These are phyloP conservation scores for Lordiphosa clarofinis DNA, from an alignment of 1,140 invertebrate genomes.

Conservation along the genomic window DNA sequence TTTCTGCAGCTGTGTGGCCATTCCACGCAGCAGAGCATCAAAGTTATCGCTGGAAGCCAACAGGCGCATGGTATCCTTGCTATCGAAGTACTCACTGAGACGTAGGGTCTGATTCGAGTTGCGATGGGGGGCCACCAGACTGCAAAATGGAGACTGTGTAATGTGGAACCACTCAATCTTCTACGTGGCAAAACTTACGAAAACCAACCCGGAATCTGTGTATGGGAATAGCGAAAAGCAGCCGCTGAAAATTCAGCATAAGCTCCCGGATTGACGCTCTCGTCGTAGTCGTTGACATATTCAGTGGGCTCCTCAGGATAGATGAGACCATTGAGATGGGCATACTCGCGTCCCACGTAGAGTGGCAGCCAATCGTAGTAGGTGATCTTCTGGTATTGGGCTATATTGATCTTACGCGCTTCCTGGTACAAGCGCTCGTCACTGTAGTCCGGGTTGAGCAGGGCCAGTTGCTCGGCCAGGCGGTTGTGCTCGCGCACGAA, in stretches of 20 bases:
- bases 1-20: constrained; percentile 85
- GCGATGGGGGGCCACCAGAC: constrained; percentile 84
- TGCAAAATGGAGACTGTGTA: constrained; percentile 60
- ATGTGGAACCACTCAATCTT: no score
- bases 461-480: constrained; percentile 85
- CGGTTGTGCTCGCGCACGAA: constrained; percentile 94
- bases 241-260: constrained; percentile 91
- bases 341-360: constrained; percentile 85
- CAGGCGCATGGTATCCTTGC: constrained; percentile 80
- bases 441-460: constrained; percentile 91
- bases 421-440: constrained; percentile 94
- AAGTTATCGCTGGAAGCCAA: constrained; percentile 83
- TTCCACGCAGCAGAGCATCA: constrained; percentile 85
- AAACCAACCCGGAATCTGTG: constrained; percentile 87
- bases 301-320: constrained; percentile 80
- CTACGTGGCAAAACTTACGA: constrained; percentile 82
- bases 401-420: constrained; percentile 88
- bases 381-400: constrained; percentile 89
- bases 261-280: constrained; percentile 86
- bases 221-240: constrained; percentile 93
- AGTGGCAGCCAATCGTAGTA: constrained; percentile 93
- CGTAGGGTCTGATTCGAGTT: constrained; percentile 82
- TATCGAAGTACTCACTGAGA: constrained; percentile 88
- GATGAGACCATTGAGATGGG: constrained; percentile 85
- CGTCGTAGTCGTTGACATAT: constrained; percentile 93